Evolutionary conservation across 2,888 invertebrate genomes (phyloP).

Genomic region (Rhyacophila evoluta): DNA sequence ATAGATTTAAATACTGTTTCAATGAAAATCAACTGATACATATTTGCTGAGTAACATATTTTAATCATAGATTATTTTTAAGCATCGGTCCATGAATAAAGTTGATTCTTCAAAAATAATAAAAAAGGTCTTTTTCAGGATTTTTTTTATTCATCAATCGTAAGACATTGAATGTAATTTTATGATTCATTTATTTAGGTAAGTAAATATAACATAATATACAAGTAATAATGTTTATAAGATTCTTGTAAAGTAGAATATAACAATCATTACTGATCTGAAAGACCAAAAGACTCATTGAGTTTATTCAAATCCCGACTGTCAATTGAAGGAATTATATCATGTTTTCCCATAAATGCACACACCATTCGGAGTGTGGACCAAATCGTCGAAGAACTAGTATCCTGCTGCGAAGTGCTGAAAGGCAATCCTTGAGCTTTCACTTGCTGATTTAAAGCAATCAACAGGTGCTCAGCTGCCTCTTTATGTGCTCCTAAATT

Average conservation of each 20-base stretch:
- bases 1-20: too few relatives aligned
- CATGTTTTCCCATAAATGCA: slow-evolving; percentile 81
- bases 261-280: background rate
- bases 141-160: background rate
- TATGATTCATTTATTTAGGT: background rate
- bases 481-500: slow-evolving; percentile 95
- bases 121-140: too few relatives aligned
- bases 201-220: background rate
- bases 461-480: slow-evolving; percentile 95
- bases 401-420: slow-evolving; percentile 63
- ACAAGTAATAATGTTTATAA: too few relatives aligned
- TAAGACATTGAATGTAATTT: background rate
- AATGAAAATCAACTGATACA: too few relatives aligned
- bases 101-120: background rate
- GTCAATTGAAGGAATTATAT: slow-evolving; percentile 73
- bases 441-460: slow-evolving; percentile 93
- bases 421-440: slow-evolving; percentile 65
- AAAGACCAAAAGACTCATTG: slow-evolving; percentile 68
- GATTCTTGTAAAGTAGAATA: too few relatives aligned
- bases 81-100: too few relatives aligned
- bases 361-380: slow-evolving; percentile 90
- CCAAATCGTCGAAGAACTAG: slow-evolving; percentile 93
- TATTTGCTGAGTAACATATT: too few relatives aligned
- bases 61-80: too few relatives aligned
- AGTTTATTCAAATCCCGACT: slow-evolving; percentile 72